A percentile compares a stretch with the other conserved stretches of the same genome.
These are phyloP conservation scores for Steinernema hermaphroditum DNA, from an alignment of 2,888 invertebrate genomes.

Conservation along the genomic window DNA sequence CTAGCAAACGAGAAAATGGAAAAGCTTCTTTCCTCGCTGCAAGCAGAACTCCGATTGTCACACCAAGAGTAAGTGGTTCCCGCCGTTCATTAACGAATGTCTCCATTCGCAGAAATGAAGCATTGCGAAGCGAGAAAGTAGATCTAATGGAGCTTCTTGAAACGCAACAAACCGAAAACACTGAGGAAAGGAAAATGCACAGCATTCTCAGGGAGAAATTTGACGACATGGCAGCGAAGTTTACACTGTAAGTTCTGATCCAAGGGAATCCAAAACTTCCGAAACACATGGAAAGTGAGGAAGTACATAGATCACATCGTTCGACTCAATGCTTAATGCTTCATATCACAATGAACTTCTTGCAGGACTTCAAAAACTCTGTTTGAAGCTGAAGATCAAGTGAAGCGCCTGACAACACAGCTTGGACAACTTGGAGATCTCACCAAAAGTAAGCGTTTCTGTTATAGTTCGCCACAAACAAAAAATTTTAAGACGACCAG, in stretches of 20 bases:
- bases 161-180: constrained; percentile 64
- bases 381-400: constrained; percentile 6
- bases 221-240: constrained; percentile 66
- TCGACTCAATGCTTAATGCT: too few species aligned
- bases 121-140: neutral
- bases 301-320: too few species aligned
- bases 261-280: too few species aligned
- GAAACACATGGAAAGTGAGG: too few species aligned
- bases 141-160: constrained; percentile 40
- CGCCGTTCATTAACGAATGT: too few species aligned
- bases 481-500: too few species aligned
- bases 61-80: neutral
- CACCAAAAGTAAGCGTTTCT: neutral
- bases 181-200: constrained; percentile 66
- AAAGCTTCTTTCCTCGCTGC: neutral
- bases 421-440: neutral
- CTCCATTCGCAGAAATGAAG: neutral
- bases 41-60: neutral
- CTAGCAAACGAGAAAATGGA: neutral
- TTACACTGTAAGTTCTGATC: constrained; percentile 66
- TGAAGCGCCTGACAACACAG: neutral
- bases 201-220: constrained; percentile 66
- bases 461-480: too few species aligned
- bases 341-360: neutral
- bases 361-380: constrained; percentile 7